Conservation (phyloP, 2,888 invertebrate genomes). For the Trachelus stipa region DNA sequence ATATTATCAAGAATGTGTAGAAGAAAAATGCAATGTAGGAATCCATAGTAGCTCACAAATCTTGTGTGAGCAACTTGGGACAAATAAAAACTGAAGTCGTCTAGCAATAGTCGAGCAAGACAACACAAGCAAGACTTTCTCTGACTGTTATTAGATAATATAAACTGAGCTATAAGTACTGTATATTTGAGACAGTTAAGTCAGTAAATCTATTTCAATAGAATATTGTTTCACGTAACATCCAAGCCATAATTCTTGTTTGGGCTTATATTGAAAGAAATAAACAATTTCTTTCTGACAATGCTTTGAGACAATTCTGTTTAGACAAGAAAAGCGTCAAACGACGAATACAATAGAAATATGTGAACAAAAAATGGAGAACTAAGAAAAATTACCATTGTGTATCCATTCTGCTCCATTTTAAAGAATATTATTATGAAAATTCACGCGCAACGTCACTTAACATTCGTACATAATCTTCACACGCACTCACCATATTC, state of each 20-base stretch:
- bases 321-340: neutral
- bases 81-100: neutral
- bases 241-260: neutral
- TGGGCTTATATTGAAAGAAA: neutral
- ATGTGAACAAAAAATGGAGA: neutral
- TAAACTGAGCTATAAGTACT: slow-evolving; percentile 16
- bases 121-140: neutral
- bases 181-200: slow-evolving; percentile 15
- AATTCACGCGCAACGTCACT: slow-evolving; percentile 20
- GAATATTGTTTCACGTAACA: slow-evolving; percentile 4
- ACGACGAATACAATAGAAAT: neutral
- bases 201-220: slow-evolving; percentile 16
- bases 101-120: neutral
- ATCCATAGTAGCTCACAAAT: neutral
- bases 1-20: neutral
- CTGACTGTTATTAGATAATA: slow-evolving; percentile 21
- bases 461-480: slow-evolving; percentile 22
- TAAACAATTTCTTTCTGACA: neutral
- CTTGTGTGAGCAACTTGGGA: neutral
- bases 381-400: neutral
- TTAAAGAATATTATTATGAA: neutral
- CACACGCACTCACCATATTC: slow-evolving; percentile 8
- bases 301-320: neutral
- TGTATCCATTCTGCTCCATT: neutral
- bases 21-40: neutral